phyloP scores from a whole-genome alignment of 2,113 vertebrate species.

The Orthonyx spaldingii region DNA sequence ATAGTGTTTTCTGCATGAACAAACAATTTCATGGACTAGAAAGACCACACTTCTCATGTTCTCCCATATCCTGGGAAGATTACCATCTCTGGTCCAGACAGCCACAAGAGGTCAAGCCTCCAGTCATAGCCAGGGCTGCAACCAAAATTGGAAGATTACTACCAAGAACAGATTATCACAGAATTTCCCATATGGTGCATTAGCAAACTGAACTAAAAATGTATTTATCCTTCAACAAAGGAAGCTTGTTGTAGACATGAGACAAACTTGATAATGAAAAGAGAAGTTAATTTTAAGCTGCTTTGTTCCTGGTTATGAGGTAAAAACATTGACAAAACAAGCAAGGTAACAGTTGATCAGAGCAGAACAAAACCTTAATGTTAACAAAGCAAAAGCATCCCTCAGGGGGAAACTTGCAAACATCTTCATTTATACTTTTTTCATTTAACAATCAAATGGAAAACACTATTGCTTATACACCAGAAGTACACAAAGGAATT shows the following conservation, averaged over 20 bases:
- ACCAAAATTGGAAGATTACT: slow-evolving; percentile 43
- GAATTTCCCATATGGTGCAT: not conserved
- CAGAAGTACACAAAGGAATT: not conserved
- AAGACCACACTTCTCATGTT: not conserved
- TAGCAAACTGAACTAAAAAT: not conserved
- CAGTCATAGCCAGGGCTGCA: not conserved
- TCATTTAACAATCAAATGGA: not conserved
- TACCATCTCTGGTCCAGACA: slow-evolving; percentile 20
- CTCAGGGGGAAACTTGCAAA: not conserved
- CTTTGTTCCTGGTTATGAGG: not conserved
- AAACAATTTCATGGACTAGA: not conserved
- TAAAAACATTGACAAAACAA: not conserved
- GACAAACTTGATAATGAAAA: not conserved
- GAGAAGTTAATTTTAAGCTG: not conserved
- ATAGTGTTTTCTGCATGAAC: not conserved
- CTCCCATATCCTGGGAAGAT: slow-evolving; percentile 2
- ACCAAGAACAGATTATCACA: not conserved
- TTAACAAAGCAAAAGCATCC: not conserved
- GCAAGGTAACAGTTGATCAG: not conserved
- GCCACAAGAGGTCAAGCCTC: slow-evolving; percentile 6
- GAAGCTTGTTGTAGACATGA: not conserved
- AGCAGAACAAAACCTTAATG: not conserved
- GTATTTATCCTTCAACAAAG: not conserved
- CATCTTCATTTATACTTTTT: not conserved
- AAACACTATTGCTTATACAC: not conserved